Conservation (phyloP, 2,113 vertebrate genomes). For the Crotalus viridis region DNA sequence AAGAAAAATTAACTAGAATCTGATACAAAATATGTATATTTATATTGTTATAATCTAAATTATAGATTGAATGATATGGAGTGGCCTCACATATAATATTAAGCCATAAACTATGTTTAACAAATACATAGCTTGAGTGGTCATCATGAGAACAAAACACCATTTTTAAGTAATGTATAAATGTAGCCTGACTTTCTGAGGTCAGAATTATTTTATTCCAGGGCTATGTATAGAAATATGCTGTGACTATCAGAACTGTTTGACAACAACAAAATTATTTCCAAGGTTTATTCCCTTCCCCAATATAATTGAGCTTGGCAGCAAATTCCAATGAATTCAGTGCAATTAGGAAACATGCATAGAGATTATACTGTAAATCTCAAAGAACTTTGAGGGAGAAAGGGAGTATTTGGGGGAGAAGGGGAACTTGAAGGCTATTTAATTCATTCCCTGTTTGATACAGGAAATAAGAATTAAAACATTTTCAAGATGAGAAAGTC, state of each 20-base stretch:
- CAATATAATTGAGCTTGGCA: neutral
- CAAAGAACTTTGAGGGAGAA: neutral
- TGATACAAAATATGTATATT: neutral
- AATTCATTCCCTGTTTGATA: neutral
- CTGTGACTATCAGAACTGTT: neutral
- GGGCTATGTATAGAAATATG: neutral
- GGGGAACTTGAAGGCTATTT: neutral
- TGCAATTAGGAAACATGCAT: neutral
- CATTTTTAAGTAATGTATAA: neutral
- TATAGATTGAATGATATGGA: neutral
- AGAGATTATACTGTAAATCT: neutral
- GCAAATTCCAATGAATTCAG: neutral
- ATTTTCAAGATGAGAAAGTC: no score
- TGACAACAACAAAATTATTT: neutral
- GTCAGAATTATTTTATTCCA: neutral
- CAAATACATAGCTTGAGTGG: neutral
- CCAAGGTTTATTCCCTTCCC: neutral
- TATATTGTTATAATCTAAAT: neutral
- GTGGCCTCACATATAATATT: neutral
- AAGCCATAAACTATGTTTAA: neutral
- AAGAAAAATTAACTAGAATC: neutral
- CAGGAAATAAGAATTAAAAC: neutral
- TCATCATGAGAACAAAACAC: neutral
- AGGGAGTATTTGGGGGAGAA: neutral
- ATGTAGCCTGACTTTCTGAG: neutral